Base-by-base conservation (phyloP, 2,888 invertebrate species). In the Phanerotoma sp. region DNA sequence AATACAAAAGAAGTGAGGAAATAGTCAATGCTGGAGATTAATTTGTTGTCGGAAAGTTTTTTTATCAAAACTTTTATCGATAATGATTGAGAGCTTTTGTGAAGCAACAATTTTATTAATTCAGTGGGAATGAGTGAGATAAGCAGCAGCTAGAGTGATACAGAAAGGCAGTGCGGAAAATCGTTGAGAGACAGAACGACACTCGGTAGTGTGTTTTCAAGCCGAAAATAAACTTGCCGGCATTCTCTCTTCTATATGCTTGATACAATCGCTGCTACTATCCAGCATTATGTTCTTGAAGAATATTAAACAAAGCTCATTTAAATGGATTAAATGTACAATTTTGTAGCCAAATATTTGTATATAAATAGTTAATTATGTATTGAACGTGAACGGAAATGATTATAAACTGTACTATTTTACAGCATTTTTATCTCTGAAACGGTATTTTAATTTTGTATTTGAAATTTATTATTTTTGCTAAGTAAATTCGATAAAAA, bases 171-270 rank as follows among this genome's bases (percentile, higher is more conserved):
- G 48, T 51, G 49, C 45, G 53, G 38, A 58, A 58, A 60, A 63
- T 54, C 60, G n/a, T n/a, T 57, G 54, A 61, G 56, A 63, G 60
- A 62, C 66, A 60, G 62, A 59, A 64, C 67, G 59, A 64, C 64
- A 63, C 62, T 60, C 66, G 67, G 60, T n/a, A n/a, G n/a, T n/a
- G n/a, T 63, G 62, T 65, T 67, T 62, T 59, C 62, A 40, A 64
- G 70, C 70, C 65, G 66, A 73, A 63, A 75, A 75, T 75, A 75
- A 74, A 73, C 72, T 58, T 66, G 66, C 63, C 56, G 51, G 52
- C 60, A 57, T 57, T 59, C 58, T 51, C 67, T 62, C 54, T 42
- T 59, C 54, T 60, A 51, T 54, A 54, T 50, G 56, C 58, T 56
- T 53, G 57, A 62, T 58, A 50, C 54, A 55, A 63, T 63, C 58